A percentile compares a stretch with the other conserved stretches of the same genome.
Conservation (phyloP, 2,888 invertebrate species). For the Perdita meconis region DNA sequence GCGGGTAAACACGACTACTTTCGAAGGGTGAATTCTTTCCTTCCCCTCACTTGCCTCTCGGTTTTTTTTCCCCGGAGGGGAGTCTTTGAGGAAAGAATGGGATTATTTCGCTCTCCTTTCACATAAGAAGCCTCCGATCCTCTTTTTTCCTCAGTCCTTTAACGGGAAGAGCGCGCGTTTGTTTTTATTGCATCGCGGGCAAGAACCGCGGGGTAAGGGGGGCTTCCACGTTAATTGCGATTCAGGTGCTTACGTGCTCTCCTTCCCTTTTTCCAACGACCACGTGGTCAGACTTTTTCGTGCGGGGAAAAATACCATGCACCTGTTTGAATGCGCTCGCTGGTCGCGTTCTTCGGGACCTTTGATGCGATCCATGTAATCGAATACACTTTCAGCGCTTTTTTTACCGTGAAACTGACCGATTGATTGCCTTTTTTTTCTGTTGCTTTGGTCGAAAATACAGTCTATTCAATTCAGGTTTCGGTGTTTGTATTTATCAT, state of each 20-base stretch:
- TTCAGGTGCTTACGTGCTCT: constrained; percentile 39
- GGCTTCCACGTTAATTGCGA: constrained; percentile 48
- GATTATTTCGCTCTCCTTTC: background rate
- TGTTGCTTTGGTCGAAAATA: background rate
- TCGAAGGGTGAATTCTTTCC: constrained; percentile 30
- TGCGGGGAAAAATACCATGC: constrained; percentile 62
- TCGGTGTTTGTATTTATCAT: background rate
- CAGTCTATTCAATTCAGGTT: background rate
- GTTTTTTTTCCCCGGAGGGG: constrained; percentile 11
- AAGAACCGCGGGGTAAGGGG: background rate
- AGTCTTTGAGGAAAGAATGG: background rate
- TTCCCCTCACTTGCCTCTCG: background rate
- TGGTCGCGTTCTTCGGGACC: constrained; percentile 32
- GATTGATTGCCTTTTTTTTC: background rate
- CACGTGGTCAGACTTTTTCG: constrained; percentile 60
- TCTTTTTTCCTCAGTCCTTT: background rate
- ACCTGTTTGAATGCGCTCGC: constrained; percentile 66
- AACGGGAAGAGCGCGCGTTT: background rate
- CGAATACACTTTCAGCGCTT: constrained; percentile 1
- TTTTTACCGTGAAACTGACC: background rate
- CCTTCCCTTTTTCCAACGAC: constrained; percentile 41
- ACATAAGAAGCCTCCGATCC: background rate
- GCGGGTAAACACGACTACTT: constrained; percentile 51
- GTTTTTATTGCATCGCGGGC: background rate
- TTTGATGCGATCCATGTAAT: constrained; percentile 19